phyloP scores from a whole-genome alignment of 2,113 vertebrate species.

The Paralichthys olivaceus region DNA sequence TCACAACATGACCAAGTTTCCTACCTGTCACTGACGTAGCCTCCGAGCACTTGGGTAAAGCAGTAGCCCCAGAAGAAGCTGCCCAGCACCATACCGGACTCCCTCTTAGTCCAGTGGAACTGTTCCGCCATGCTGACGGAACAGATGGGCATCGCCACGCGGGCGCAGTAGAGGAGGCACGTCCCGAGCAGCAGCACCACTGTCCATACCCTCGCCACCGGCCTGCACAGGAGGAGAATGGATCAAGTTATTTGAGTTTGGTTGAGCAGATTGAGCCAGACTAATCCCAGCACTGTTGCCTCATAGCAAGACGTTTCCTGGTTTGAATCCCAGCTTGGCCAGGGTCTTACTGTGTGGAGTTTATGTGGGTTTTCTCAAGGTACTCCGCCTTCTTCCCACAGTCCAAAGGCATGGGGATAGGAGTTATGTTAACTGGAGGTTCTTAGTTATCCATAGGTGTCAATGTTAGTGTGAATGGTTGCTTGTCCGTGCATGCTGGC shows the following conservation, averaged over 20 bases:
- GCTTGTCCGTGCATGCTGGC: no score
- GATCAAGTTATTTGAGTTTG: background rate
- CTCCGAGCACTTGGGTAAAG: slow-evolving; percentile 93
- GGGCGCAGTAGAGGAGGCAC: slow-evolving; percentile 92
- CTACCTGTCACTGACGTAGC: slow-evolving; percentile 92
- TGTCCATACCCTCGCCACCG: slow-evolving; percentile 87
- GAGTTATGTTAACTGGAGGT: no score
- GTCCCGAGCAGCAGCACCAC: slow-evolving; percentile 91
- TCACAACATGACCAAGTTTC: slow-evolving; percentile 4
- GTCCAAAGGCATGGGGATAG: no score
- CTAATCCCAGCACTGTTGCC: background rate
- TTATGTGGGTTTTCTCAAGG: no score
- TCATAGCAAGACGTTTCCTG: background rate
- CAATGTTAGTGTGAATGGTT: no score
- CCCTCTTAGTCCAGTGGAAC: slow-evolving; percentile 93
- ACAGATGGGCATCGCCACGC: slow-evolving; percentile 92
- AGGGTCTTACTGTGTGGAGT: background rate
- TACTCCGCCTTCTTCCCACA: no score
- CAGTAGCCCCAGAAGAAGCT: slow-evolving; percentile 99
- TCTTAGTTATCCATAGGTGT: no score
- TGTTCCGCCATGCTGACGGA: slow-evolving; percentile 86
- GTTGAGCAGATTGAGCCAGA: background rate
- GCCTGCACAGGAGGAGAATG: slow-evolving; percentile 74
- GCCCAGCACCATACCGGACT: slow-evolving; percentile 91
- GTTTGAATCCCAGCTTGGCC: background rate